phyloP scores from a whole-genome alignment of 2,113 vertebrate genomes.

The Sceloporus tristichus region DNA sequence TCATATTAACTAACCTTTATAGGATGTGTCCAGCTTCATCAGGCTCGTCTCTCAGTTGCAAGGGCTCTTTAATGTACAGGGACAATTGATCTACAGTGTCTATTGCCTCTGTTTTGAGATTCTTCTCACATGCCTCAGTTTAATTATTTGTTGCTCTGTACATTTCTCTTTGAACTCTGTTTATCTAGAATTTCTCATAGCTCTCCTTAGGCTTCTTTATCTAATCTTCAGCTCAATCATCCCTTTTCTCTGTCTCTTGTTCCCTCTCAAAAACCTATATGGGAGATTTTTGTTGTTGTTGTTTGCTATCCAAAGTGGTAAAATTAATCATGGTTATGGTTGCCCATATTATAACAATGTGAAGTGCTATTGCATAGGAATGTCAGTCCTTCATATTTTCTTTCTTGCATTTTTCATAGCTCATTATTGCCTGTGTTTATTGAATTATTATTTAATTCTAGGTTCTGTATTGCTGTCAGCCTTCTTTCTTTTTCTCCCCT shows the following conservation, averaged over 20 bases:
- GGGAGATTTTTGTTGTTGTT: not conserved
- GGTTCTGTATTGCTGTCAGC: not conserved
- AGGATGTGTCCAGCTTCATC: conserved; percentile 39
- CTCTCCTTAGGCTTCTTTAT: conserved; percentile 47
- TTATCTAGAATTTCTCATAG: conserved; percentile 47
- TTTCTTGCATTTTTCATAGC: conserved; percentile 16
- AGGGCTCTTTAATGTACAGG: conserved; percentile 68
- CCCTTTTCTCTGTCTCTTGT: not conserved
- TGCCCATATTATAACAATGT: not conserved
- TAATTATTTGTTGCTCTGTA: conserved; percentile 68
- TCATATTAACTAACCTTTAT: conserved; percentile 52
- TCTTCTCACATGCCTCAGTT: conserved; percentile 63
- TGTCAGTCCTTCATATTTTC: conserved; percentile 22
- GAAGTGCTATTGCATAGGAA: not conserved
- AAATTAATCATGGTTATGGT: not conserved
- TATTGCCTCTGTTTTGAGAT: conserved; percentile 67
- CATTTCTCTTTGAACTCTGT: conserved; percentile 62
- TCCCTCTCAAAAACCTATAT: not conserved
- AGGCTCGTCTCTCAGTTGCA: conserved; percentile 49
- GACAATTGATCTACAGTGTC: conserved; percentile 67
- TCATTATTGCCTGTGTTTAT: not conserved
- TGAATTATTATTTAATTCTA: not conserved
- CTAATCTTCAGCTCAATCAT: conserved; percentile 47
- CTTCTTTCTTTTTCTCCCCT: not conserved
- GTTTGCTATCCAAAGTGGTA: not conserved